Evolutionary conservation across 2,888 invertebrate species (phyloP), one percentile per base, ranked within the genome.

Genomic region (Arge pagana): DNA sequence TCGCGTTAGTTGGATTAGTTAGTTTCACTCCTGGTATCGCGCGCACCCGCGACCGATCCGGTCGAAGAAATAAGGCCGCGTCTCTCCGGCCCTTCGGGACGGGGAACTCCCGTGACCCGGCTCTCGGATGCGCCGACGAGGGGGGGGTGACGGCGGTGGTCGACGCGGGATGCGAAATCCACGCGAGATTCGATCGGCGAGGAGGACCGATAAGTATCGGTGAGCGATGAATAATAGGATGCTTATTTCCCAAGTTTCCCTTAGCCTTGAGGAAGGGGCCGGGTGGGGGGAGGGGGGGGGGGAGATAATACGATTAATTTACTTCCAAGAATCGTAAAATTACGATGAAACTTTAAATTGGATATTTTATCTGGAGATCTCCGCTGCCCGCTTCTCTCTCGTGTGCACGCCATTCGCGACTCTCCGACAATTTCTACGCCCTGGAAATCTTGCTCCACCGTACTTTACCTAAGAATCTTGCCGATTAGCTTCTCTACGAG

Each of bases 281-380:
- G 28, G 35, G 43, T 40, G 26, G 45, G 16, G 56, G 52, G 40
- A 26, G 19, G 48, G 48, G 45, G 18, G 41, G 50, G 35, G 23
- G 58, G 60, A 70, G 71, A 72, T 72, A 72, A 71, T 72, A 65
- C 70, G 70, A 71, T 71, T 72, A 72, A 72, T 72, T 72, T 71
- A 70, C 70, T 71, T 70, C 59, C 66, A 69, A 66, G 70, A 72
- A 72, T 71, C 70, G 70, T 71, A 71, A 72, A 72, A 72, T 72
- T 71, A 71, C 70, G 71, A 71, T 70, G 68, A 70, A 69, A 70
- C 68, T 70, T 70, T 70, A 70, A 70, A 70, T 70, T 70, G 69
- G 69, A 69, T 70, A 69, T 70, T 69, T 70, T 70, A 69, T 70
- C 69, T 60, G 56, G 52, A 53, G 59, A 68, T 69, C 69, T 67